Conservation (phyloP, 2,113 vertebrate species). For the Nansenia antarctica region DNA sequence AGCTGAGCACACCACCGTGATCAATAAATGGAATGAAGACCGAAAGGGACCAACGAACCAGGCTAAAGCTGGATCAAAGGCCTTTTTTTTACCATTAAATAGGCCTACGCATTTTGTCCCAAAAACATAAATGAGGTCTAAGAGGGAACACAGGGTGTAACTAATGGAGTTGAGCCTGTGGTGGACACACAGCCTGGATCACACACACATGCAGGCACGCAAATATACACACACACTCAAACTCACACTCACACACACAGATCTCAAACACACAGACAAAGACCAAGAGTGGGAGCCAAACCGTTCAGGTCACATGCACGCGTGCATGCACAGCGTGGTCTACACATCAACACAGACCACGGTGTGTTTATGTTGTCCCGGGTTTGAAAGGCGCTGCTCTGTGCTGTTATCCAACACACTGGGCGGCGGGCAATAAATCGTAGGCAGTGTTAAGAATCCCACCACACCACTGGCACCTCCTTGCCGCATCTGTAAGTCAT, state of each 20-base stretch:
- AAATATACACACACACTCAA: no score
- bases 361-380: not conserved
- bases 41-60: not conserved
- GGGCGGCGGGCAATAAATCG: not conserved
- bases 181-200: not conserved
- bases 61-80: not conserved
- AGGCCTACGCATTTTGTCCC: no score
- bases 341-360: not conserved
- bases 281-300: not conserved
- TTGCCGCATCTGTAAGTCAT: slow-evolving; percentile 5
- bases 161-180: not conserved
- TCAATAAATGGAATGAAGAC: not conserved
- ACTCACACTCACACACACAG: no score
- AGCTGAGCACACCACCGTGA: not conserved
- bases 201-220: no score
- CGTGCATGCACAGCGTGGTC: not conserved
- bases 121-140: no score
- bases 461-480: not conserved
- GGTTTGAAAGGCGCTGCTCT: slow-evolving; percentile 3
- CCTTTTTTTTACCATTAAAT: not conserved
- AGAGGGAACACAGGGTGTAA: no score
- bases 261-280: no score
- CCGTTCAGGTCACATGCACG: not conserved
- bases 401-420: no score
- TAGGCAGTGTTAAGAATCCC: not conserved